Evolutionary conservation across 2,888 invertebrate species (phyloP), one percentile per base, ranked within the genome.

Genomic region (Fabriciana adippe): DNA sequence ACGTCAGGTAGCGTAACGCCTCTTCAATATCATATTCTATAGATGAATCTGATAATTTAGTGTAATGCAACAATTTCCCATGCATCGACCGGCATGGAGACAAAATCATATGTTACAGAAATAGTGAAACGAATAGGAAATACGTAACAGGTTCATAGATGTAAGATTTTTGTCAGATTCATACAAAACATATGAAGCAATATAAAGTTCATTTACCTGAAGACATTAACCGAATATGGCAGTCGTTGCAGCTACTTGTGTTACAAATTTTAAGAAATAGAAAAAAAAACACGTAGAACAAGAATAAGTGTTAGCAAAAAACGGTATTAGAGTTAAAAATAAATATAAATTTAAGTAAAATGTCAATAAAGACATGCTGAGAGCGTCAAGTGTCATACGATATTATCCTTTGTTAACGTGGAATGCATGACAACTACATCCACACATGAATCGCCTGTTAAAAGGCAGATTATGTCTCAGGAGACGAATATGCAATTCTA

Each of bases 1-100:
- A 69, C 70, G 78, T 76, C 82, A 83, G 77, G 73, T 75, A 86
- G 85, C 89, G 89, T 90, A 72, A 77, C 78, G 73, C 64, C 62
- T 62, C 73, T 69, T 60, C 56, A 60, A 67, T 70, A 69, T 71
- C 62, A 67, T 63, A 71, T 63, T 69, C 56, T 67, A 66, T 59
- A 50, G 55, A 63, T 69, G 64, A 69, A 61, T 62, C 69, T 67
- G 71, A 41, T 65, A 65, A 71, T 69, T 73, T 66, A 54, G 35
- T 48, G 18, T 31, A 54, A 61, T 55, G 47, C 47, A 18, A 21
- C n/a, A 47, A 57, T 18, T 4, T 47, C 47, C 41, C 15, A 18
- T 57, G 45, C 21, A 21, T n/a, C n/a, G 15, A 56, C 13, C 6
- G 6, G 6, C 16, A 15, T 41, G 14, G 11, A 16, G 2, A 54